Conservation (phyloP, 2,113 vertebrate genomes). For the Epinephelus lanceolatus region DNA sequence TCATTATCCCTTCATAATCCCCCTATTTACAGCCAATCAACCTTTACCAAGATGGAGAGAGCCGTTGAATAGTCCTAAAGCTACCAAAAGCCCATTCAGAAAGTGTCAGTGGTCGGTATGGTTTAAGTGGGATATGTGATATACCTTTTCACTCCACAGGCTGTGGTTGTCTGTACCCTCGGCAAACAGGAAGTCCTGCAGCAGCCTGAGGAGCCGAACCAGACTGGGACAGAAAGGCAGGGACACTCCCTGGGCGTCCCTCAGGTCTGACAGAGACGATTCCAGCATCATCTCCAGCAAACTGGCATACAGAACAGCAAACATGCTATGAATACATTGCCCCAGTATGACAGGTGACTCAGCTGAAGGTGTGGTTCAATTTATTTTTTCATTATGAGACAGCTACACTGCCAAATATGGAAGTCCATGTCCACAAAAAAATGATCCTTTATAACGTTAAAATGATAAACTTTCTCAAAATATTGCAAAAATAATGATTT, state of each 20-base stretch:
- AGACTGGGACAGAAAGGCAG: conserved; percentile 89
- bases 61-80: background rate
- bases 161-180: conserved; percentile 93
- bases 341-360: background rate
- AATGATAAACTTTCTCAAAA: no score
- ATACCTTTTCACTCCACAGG: conserved; percentile 98
- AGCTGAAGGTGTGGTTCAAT: background rate
- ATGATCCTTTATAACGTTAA: no score
- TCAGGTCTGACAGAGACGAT: conserved; percentile 92
- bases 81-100: background rate
- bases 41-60: background rate
- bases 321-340: conserved; percentile 5
- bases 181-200: conserved; percentile 95
- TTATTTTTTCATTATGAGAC: conserved; percentile 3
- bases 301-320: conserved; percentile 77
- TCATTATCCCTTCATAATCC: no score
- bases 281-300: conserved; percentile 99
- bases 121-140: background rate
- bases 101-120: background rate
- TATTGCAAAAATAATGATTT: no score
- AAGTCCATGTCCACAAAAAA: no score
- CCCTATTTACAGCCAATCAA: background rate
- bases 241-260: conserved; percentile 81
- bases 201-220: conserved; percentile 92
- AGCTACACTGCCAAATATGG: background rate